Percentiles rank a stretch among this genome's conserved stretches.
phyloP scores from a whole-genome alignment of 2,797 vertebrate genomes.

The Stomatorhinus walkeri region DNA sequence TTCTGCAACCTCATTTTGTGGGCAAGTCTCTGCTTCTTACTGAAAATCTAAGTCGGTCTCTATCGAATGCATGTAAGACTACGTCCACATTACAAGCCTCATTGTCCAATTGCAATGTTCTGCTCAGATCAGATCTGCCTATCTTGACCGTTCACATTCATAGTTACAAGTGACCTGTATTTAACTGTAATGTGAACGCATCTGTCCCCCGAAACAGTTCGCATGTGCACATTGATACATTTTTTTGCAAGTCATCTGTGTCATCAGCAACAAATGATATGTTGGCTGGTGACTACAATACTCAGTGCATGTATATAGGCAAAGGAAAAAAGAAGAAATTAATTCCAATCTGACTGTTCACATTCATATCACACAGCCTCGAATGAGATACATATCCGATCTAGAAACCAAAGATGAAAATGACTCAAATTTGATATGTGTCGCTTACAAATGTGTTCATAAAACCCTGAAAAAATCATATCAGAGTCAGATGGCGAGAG shows the following conservation, averaged over 20 bases:
- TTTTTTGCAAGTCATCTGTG: background rate
- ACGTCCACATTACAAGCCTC: background rate
- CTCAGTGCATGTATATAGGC: background rate
- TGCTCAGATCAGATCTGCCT: background rate
- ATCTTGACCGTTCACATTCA: background rate
- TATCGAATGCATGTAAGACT: background rate
- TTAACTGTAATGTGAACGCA: background rate
- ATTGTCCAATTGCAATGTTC: background rate
- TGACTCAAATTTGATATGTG: background rate
- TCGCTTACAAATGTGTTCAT: background rate
- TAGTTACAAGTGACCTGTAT: background rate
- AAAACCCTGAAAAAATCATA: background rate
- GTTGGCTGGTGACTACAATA: background rate
- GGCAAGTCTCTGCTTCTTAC: background rate
- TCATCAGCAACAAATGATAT: background rate
- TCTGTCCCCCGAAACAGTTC: background rate
- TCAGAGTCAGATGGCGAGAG: background rate
- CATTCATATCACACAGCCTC: background rate
- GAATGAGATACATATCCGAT: background rate
- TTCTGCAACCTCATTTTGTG: background rate
- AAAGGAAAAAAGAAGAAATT: background rate
- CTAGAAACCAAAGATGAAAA: background rate
- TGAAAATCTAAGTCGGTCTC: background rate
- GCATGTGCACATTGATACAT: background rate
- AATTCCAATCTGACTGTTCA: background rate